Conservation (phyloP, 2,113 vertebrate species). For the Pseudopipra pipra region DNA sequence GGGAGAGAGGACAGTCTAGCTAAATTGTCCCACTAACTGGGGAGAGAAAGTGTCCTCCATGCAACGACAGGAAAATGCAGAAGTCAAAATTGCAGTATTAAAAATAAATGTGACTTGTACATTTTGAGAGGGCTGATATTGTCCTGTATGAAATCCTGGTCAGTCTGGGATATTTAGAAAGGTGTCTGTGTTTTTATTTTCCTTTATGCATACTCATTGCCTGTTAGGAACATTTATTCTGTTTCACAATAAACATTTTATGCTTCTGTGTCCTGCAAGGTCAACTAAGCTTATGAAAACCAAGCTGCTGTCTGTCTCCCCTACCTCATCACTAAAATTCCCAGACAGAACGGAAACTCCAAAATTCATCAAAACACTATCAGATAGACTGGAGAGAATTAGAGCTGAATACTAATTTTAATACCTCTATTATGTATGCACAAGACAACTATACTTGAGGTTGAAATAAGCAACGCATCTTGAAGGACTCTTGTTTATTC, state of each 20-base stretch:
- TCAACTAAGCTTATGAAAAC: slow-evolving; percentile 50
- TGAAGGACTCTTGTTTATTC: slow-evolving; percentile 61
- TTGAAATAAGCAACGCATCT: slow-evolving; percentile 33
- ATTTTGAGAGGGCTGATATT: not conserved
- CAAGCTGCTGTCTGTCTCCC: slow-evolving; percentile 8
- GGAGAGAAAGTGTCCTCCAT: not conserved
- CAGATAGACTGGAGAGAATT: slow-evolving; percentile 30
- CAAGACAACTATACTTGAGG: slow-evolving; percentile 11
- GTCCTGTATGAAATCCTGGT: not conserved
- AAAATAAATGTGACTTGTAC: not conserved
- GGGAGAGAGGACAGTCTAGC: not conserved
- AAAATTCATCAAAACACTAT: slow-evolving; percentile 55
- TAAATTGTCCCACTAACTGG: not conserved
- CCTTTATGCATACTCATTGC: not conserved
- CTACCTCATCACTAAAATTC: slow-evolving; percentile 56
- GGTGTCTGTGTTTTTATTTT: not conserved
- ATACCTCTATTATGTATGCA: slow-evolving; percentile 14
- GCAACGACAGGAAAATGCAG: not conserved
- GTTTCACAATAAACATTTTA: slow-evolving; percentile 30
- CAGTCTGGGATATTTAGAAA: not conserved
- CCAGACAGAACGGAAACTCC: slow-evolving; percentile 50
- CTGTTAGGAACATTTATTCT: not conserved
- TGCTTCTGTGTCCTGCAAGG: slow-evolving; percentile 34
- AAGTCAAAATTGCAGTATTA: not conserved
- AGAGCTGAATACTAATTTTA: slow-evolving; percentile 56